Conservation (phyloP, 2,888 invertebrate species). For the Helicoverpa assulta region DNA sequence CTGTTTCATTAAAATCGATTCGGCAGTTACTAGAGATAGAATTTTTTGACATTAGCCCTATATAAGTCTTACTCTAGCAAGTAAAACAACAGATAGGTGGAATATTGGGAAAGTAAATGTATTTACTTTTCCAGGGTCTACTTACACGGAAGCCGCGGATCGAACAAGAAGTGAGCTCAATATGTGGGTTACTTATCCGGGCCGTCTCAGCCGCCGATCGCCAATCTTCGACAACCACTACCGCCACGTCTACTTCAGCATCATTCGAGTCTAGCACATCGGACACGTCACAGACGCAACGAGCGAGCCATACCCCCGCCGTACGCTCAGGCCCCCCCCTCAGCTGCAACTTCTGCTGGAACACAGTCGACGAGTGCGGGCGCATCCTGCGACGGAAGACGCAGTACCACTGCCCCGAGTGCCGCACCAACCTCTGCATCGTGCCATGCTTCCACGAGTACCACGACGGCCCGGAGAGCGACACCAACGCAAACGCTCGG, state of each 20-base stretch:
- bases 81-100: too few species aligned
- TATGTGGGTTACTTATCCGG: constrained; percentile 68
- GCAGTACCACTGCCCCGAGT: constrained; percentile 97
- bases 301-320: constrained; percentile 96
- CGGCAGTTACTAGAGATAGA: too few species aligned
- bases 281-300: constrained; percentile 69
- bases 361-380: constrained; percentile 95
- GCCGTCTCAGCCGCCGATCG: constrained; percentile 73
- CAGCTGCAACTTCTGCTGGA: constrained; percentile 97
- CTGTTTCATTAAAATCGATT: too few species aligned
- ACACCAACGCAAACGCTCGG: constrained; percentile 70
- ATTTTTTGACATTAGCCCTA: too few species aligned
- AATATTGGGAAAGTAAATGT: too few species aligned
- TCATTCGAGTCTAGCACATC: constrained; percentile 58
- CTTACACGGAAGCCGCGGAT: constrained; percentile 63
- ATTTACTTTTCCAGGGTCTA: constrained; percentile 22
- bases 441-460: constrained; percentile 97
- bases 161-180: constrained; percentile 71
- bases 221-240: constrained; percentile 63
- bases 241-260: constrained; percentile 57
- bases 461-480: constrained; percentile 91
- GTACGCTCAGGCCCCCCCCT: constrained; percentile 95
- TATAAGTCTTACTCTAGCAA: too few species aligned
- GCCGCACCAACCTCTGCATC: constrained; percentile 96
- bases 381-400: constrained; percentile 95